Conservation (phyloP, 2,797 vertebrate genomes). For the Scyliorhinus canicula region DNA sequence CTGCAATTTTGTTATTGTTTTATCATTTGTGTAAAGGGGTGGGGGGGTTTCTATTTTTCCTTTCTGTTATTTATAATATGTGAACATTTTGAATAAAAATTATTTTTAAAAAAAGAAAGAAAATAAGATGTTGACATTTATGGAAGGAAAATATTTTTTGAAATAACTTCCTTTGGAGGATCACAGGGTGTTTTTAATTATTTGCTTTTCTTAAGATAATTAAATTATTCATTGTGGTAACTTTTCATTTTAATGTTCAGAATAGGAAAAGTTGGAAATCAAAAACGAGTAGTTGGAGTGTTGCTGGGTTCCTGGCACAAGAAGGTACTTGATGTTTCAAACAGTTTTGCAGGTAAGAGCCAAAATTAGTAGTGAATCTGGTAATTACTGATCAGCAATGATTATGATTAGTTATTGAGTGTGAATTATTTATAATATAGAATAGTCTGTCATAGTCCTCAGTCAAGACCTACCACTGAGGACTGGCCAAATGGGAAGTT, state of each 20-base stretch:
- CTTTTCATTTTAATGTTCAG: constrained; percentile 55
- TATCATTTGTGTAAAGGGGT: too few species aligned
- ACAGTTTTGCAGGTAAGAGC: constrained; percentile 89
- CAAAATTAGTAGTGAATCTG: background rate
- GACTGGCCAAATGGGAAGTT: background rate
- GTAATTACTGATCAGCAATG: background rate
- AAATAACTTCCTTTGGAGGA: background rate
- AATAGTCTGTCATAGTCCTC: background rate
- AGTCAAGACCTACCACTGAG: background rate
- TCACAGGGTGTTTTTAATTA: background rate
- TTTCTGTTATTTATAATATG: too few species aligned
- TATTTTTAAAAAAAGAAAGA: too few species aligned
- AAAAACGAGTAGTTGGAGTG: constrained; percentile 94
- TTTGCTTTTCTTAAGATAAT: background rate
- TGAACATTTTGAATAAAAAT: too few species aligned
- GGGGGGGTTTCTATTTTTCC: too few species aligned
- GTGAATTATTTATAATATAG: background rate
- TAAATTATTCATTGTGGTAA: constrained; percentile 20
- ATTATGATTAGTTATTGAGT: background rate
- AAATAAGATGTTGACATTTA: background rate
- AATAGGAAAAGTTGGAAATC: constrained; percentile 95
- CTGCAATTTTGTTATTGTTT: too few species aligned
- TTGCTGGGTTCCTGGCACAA: constrained; percentile 96
- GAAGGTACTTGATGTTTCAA: constrained; percentile 93
- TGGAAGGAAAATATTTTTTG: background rate